Percentiles rank a stretch among this genome's conserved stretches.
phyloP scores from a whole-genome alignment of 2,113 vertebrate genomes.

The Aldabrachelys gigantea region DNA sequence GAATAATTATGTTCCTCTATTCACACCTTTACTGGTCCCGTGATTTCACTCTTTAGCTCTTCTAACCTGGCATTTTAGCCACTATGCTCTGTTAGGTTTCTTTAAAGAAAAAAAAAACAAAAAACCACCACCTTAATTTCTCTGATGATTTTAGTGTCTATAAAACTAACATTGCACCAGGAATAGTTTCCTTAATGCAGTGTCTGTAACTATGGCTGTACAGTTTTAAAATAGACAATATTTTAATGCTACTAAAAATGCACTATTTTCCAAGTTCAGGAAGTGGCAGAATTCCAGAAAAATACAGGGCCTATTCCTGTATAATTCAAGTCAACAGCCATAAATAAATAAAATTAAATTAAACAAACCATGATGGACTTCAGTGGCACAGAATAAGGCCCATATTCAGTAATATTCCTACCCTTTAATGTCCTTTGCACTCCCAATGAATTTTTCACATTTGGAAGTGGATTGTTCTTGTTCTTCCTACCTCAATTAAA shows the following conservation, averaged over 20 bases:
- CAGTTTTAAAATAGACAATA: background rate
- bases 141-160: background rate
- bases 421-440: background rate
- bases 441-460: background rate
- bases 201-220: background rate
- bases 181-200: background rate
- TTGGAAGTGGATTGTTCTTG: background rate
- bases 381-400: background rate
- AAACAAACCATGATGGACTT: background rate
- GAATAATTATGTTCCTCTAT: background rate
- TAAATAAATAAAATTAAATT: background rate
- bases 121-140: background rate
- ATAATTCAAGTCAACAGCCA: background rate
- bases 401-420: background rate
- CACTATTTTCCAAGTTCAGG: rapidly evolving
- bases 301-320: rapidly evolving
- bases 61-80: background rate
- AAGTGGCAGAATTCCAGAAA: background rate
- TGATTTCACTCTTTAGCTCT: background rate
- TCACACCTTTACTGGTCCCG: rapidly evolving
- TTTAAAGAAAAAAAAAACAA: background rate
- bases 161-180: background rate
- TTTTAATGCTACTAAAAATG: background rate
- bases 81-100: background rate
- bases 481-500: background rate